Base-by-base conservation (phyloP, 2,797 vertebrate species). In the Sebastes goodei region DNA sequence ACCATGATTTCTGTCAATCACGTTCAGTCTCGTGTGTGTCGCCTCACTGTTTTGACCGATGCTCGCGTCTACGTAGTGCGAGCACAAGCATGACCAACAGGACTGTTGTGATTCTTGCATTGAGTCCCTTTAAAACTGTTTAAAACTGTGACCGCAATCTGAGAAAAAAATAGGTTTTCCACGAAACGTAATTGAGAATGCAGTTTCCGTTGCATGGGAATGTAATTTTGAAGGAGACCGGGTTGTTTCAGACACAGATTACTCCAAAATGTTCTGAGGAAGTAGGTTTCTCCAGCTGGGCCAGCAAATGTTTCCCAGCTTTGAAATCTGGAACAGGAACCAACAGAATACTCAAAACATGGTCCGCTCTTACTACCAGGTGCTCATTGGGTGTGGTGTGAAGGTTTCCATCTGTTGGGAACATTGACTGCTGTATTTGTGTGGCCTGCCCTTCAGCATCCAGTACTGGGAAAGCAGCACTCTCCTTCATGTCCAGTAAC, bases 391-490 rank as follows among this genome's bases (percentile, higher is more conserved):
- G 53, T 38, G 75, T 66, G 57, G 32, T 71, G 62, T 71, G 46
- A 23, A n/a, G 20, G 5, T 49, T 74, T 76, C 29, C 52, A 38
- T 83, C 70, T 69, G 17, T 30, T 17, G 63, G 63, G 53, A 86
- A 14, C 3, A 1, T 30, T 20, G 69, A 23, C 57, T 59, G 71
- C 49, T 70, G 66, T 52, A 32, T 57, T 59, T 77, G 66, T 86
- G 70, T 57, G 74, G 57, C 74, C 52, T 73, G 17, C 65, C 78
- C 71, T 71, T 62, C 63, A 32, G 52, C 68, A 64, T 81, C 80
- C 53, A 80, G 56, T 12, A 17, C 65, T 65, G 61, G 76, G 59
- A 57, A 57, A 76, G 60, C 69, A 62, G 35, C 17, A 7, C 67
- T 42, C 65, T 61, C 42, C 63, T 38, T 42, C 23, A 1, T 62